phyloP scores from a whole-genome alignment of 2,888 invertebrate species.

The Dermolepida albohirtum region DNA sequence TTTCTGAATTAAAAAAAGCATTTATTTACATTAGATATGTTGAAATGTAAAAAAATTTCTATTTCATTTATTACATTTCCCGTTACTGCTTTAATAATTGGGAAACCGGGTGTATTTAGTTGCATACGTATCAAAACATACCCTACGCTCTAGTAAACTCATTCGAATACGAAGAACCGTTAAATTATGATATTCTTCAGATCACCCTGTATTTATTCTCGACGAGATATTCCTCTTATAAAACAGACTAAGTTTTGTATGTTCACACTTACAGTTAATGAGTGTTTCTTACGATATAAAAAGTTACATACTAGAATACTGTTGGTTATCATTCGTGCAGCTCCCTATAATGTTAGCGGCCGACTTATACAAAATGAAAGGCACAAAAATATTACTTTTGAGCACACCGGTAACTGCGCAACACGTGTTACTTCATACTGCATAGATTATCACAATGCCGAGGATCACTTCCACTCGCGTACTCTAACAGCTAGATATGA shows the following conservation, averaged over 20 bases:
- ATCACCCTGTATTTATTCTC: neutral
- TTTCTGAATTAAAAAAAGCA: too few species aligned
- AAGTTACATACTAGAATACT: constrained; percentile 38
- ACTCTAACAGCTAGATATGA: constrained; percentile 55
- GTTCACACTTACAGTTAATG: neutral
- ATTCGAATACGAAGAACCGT: too few species aligned
- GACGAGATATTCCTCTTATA: neutral
- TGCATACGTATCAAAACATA: too few species aligned
- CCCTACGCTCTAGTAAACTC: too few species aligned
- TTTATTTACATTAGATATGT: too few species aligned
- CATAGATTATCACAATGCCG: constrained; percentile 40
- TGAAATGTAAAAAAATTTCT: too few species aligned
- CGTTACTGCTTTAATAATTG: too few species aligned
- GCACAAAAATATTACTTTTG: constrained; percentile 40
- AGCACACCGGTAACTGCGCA: constrained; percentile 34
- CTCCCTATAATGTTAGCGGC: constrained; percentile 27
- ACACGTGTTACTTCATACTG: constrained; percentile 14
- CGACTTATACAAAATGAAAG: constrained; percentile 34
- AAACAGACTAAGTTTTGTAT: neutral
- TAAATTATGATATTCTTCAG: neutral
- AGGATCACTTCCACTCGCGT: constrained; percentile 27
- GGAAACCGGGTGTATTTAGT: too few species aligned
- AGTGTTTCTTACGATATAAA: constrained; percentile 5
- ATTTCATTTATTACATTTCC: too few species aligned
- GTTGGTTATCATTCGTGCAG: constrained; percentile 31